Evolutionary conservation across 2,888 invertebrate species (phyloP).

Genomic region (Epinotia ramella): DNA sequence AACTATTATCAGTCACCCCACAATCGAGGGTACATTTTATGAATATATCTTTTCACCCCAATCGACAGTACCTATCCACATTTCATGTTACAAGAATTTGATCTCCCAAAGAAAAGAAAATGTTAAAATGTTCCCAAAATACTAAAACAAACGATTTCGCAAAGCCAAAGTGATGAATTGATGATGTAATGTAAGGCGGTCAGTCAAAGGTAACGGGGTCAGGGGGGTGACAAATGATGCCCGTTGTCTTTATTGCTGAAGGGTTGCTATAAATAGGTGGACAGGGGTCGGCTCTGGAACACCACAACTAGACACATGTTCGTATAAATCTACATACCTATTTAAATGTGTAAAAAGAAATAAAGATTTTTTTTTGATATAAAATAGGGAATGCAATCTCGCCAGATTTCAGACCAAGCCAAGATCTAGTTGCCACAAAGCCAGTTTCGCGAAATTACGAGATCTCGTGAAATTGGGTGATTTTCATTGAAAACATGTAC

Average conservation of each 20-base stretch:
- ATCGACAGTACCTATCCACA: too few relatives aligned
- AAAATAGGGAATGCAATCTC: too few relatives aligned
- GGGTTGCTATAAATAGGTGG: constrained; percentile 49
- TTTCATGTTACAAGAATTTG: too few relatives aligned
- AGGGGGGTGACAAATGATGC: constrained; percentile 74
- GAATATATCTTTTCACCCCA: too few relatives aligned
- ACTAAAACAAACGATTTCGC: constrained; percentile 34
- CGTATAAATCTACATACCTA: background rate
- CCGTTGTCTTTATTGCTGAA: constrained; percentile 77
- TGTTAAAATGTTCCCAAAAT: background rate
- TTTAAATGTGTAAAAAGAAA: too few relatives aligned
- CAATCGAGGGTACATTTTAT: too few relatives aligned
- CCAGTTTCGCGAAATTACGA: too few relatives aligned
- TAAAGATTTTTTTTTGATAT: too few relatives aligned
- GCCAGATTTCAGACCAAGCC: too few relatives aligned
- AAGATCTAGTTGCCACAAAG: too few relatives aligned
- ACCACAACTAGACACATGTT: background rate
- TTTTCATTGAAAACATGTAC: too few relatives aligned
- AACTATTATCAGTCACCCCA: background rate
- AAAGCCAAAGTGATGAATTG: constrained; percentile 47
- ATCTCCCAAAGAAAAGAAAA: background rate
- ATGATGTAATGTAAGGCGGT: constrained; percentile 46
- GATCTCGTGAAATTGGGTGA: too few relatives aligned
- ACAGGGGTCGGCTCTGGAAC: background rate
- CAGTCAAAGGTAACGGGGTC: constrained; percentile 48